A percentile compares a stretch with the other conserved stretches of the same genome.
Evolutionary conservation across 2,888 invertebrate genomes (phyloP).

Genomic region (Nymphalis c-album): DNA sequence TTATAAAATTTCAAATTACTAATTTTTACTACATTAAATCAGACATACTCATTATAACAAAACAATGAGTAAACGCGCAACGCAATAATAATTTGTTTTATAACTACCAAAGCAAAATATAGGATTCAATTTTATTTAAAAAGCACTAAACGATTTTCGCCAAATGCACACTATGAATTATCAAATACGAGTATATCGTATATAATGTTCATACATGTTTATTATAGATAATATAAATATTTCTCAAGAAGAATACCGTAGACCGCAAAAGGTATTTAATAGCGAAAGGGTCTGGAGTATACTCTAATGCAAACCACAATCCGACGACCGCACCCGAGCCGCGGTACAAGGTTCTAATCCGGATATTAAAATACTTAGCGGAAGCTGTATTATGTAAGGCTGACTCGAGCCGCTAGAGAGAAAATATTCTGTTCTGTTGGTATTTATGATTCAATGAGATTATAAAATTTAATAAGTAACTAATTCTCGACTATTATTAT

Average conservation of each 20-base stretch:
- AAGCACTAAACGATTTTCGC: no score
- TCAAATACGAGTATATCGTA: no score
- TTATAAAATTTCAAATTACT: no score
- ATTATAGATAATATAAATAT: background rate
- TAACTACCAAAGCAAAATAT: no score
- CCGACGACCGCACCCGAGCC: constrained; percentile 6
- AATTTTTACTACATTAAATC: no score
- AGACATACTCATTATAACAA: no score
- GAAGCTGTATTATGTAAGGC: constrained; percentile 12
- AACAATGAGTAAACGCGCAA: no score
- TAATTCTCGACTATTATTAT: no score
- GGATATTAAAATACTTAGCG: constrained; percentile 21
- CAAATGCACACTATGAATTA: no score
- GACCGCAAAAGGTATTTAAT: constrained; percentile 8
- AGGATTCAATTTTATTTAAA: no score
- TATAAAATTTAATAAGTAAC: background rate
- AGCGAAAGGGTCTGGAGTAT: constrained; percentile 2
- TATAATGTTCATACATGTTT: no score
- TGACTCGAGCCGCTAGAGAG: background rate
- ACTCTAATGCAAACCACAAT: constrained; percentile 1
- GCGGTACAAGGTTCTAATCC: constrained; percentile 17
- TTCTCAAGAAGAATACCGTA: constrained; percentile 3
- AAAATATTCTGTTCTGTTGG: background rate
- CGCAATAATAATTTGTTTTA: no score
- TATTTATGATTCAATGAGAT: background rate